Percentiles rank a stretch among this genome's conserved stretches.
These are phyloP conservation scores for Clamator glandarius DNA, from an alignment of 2,797 vertebrate species.

Conservation along the genomic window DNA sequence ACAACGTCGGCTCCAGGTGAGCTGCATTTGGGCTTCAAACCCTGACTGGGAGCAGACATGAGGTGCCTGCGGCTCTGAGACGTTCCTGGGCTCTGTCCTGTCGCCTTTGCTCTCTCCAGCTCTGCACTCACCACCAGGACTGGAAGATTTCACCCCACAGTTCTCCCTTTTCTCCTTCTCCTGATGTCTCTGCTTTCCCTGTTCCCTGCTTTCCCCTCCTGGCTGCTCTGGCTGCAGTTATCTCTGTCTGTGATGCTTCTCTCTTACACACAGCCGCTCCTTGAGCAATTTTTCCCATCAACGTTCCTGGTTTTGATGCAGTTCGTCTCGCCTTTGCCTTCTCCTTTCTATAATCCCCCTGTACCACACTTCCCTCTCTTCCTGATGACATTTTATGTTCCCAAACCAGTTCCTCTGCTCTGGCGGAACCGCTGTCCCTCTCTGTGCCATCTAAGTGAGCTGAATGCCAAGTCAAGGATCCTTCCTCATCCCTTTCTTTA, in stretches of 20 bases:
- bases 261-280: accelerated
- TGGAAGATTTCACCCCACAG: not conserved
- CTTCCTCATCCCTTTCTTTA: not conserved
- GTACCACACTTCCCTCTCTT: accelerated
- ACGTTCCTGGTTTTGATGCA: not conserved
- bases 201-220: accelerated
- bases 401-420: not conserved
- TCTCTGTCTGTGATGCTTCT: not conserved
- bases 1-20: conserved; percentile 96
- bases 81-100: not conserved
- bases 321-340: not conserved
- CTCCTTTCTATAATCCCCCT: not conserved
- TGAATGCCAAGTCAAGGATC: not conserved
- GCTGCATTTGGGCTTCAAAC: not conserved
- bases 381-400: not conserved
- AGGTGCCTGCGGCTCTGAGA: no score
- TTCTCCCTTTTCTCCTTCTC: not conserved
- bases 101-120: not conserved
- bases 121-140: not conserved
- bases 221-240: not conserved
- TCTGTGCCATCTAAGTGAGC: not conserved
- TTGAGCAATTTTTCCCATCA: not conserved
- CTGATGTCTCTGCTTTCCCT: not conserved
- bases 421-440: not conserved
- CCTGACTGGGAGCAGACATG: no score